Evolutionary conservation across 1,140 invertebrate species (phyloP).

Genomic region (Drosophila miranda): DNA sequence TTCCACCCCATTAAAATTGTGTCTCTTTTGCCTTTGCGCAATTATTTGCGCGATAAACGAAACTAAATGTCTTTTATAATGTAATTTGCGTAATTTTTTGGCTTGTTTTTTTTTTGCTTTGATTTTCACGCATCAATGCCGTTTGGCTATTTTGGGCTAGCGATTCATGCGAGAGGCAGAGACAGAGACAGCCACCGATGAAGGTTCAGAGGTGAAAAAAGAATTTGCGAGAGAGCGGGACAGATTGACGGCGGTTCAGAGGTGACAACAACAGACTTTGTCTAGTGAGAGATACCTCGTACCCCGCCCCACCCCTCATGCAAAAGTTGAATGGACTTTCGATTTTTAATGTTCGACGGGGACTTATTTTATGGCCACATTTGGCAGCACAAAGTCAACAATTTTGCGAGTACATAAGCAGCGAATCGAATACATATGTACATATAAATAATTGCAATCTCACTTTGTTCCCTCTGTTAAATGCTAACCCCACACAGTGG

Average conservation of each 20-base stretch:
- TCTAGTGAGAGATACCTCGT: slow-evolving; percentile 5
- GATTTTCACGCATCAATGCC: slow-evolving; percentile 70
- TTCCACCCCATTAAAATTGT: slow-evolving; percentile 11
- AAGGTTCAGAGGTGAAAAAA: neutral
- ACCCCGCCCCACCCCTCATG: slow-evolving; percentile 5
- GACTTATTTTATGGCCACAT: slow-evolving; percentile 51
- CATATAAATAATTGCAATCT: slow-evolving; percentile 70
- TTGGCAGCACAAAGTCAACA: slow-evolving; percentile 68
- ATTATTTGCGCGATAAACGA: slow-evolving; percentile 43
- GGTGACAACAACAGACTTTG: slow-evolving; percentile 37
- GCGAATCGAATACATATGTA: slow-evolving; percentile 33
- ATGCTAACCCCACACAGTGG: slow-evolving; percentile 4
- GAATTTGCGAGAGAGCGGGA: too few relatives aligned
- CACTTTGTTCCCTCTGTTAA: slow-evolving; percentile 22
- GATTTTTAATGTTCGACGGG: slow-evolving; percentile 54
- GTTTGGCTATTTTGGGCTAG: slow-evolving; percentile 53
- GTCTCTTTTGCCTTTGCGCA: slow-evolving; percentile 9
- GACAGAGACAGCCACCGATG: neutral
- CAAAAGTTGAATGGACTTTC: slow-evolving; percentile 72
- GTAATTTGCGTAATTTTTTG: slow-evolving; percentile 60
- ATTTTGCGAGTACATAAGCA: slow-evolving; percentile 32
- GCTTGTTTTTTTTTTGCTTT: slow-evolving; percentile 23
- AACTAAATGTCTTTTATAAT: slow-evolving; percentile 70
- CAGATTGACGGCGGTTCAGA: slow-evolving; percentile 28
- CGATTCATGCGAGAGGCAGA: slow-evolving; percentile 32